Conservation (phyloP, 1,140 invertebrate species). For the Nephotettix cincticeps region DNA sequence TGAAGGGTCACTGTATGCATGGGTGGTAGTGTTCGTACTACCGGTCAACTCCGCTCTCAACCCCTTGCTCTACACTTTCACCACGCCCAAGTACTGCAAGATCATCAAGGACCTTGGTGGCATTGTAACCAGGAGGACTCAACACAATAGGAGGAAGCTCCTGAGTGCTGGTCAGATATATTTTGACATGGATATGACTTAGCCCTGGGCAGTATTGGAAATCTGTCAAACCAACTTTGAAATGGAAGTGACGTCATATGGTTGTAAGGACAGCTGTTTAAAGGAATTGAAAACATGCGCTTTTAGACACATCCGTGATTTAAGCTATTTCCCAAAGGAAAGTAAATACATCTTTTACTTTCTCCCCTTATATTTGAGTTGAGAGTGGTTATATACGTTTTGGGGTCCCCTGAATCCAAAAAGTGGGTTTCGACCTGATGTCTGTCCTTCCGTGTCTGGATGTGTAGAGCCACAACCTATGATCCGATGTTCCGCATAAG, state of each 20-base stretch:
- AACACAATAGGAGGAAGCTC: constrained; percentile 37
- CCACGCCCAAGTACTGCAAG: constrained; percentile 64
- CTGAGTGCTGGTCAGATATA: background rate
- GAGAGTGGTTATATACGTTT: no score
- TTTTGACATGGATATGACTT: background rate
- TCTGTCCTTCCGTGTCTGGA: no score
- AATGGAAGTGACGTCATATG: no score
- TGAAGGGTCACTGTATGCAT: constrained; percentile 66
- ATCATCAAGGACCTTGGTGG: constrained; percentile 8
- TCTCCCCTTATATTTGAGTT: no score
- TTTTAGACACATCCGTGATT: no score
- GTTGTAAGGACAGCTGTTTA: no score
- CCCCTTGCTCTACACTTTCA: constrained; percentile 77
- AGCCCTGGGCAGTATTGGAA: no score
- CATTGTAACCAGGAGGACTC: background rate
- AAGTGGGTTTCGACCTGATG: no score
- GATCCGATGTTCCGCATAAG: background rate
- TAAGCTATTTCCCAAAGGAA: no score
- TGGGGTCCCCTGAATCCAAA: no score
- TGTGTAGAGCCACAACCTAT: background rate
- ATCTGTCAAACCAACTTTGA: background rate
- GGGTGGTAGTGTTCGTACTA: constrained; percentile 73
- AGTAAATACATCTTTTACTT: no score
- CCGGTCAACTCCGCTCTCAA: constrained; percentile 79
- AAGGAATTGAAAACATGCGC: background rate